Evolutionary conservation across 2,113 vertebrate genomes (phyloP).

Genomic region (Coturnix japonica): DNA sequence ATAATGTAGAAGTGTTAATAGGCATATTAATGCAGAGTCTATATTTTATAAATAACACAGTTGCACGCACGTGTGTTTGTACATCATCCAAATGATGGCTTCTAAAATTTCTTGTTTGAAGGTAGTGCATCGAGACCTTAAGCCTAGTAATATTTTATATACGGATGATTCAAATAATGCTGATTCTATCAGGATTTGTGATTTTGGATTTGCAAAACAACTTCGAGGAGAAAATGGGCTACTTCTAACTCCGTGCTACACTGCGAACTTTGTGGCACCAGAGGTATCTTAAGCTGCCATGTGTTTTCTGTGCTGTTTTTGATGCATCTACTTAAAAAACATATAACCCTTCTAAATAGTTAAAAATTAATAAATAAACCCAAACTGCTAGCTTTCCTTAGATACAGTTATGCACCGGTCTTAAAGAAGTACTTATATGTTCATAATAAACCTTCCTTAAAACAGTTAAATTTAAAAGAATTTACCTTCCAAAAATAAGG

Average conservation of each 20-base stretch:
- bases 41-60: neutral
- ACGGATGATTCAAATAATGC: constrained; percentile 95
- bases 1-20: neutral
- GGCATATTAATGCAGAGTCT: neutral
- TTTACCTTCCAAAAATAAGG: neutral
- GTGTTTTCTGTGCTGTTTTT: neutral
- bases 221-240: constrained; percentile 94
- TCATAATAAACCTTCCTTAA: neutral
- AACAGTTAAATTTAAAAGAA: neutral
- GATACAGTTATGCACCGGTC: neutral
- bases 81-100: neutral
- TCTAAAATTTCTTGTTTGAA: constrained; percentile 58
- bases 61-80: neutral
- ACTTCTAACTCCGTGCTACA: constrained; percentile 96
- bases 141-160: constrained; percentile 98
- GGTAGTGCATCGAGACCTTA: constrained; percentile 98
- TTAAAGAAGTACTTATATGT: neutral
- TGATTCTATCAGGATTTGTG: constrained; percentile 97
- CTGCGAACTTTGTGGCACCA: constrained; percentile 97
- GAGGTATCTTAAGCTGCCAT: constrained; percentile 81
- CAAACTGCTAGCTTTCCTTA: neutral
- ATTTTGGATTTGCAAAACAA: constrained; percentile 98
- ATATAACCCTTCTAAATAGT: too few species aligned
- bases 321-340: neutral
- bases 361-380: too few species aligned